Percentiles rank a stretch among this genome's conserved stretches.
Conservation (phyloP, 2,888 invertebrate genomes). For the Apodemia mormo region DNA sequence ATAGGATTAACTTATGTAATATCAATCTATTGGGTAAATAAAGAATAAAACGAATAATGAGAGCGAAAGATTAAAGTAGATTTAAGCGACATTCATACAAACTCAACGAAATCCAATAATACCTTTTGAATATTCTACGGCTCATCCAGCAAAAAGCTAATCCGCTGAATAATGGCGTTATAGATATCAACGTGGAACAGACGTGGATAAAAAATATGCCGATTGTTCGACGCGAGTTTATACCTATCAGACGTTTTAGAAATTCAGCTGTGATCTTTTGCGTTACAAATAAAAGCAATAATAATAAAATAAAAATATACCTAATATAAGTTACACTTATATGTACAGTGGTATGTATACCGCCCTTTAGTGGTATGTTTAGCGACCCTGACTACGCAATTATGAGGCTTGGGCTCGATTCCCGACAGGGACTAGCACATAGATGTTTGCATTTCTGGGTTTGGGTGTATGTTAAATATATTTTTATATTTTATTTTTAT, state of each 20-base stretch:
- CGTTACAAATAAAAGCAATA: neutral
- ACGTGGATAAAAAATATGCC: slow-evolving; percentile 69
- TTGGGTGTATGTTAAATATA: too few relatives aligned
- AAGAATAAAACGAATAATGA: slow-evolving; percentile 36
- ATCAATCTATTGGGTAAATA: slow-evolving; percentile 20
- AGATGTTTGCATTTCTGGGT: too few relatives aligned
- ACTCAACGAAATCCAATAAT: slow-evolving; percentile 69
- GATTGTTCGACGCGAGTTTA: slow-evolving; percentile 48
- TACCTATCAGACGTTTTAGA: slow-evolving; percentile 1
- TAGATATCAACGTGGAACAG: slow-evolving; percentile 74
- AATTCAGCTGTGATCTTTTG: neutral
- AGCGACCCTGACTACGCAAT: too few relatives aligned
- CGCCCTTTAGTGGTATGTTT: too few relatives aligned
- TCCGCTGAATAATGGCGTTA: slow-evolving; percentile 76
- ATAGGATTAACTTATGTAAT: neutral
- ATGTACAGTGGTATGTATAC: too few relatives aligned
- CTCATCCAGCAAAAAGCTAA: slow-evolving; percentile 76
- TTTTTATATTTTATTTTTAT: too few relatives aligned
- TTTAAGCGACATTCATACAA: slow-evolving; percentile 51
- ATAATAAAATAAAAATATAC: too few relatives aligned
- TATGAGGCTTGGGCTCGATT: too few relatives aligned
- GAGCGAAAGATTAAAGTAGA: slow-evolving; percentile 40
- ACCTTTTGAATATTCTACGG: slow-evolving; percentile 76
- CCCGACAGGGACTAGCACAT: too few relatives aligned
- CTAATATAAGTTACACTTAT: too few relatives aligned